Base-by-base conservation (phyloP, 1,140 invertebrate genomes). In the Drosophila kohkoa region DNA sequence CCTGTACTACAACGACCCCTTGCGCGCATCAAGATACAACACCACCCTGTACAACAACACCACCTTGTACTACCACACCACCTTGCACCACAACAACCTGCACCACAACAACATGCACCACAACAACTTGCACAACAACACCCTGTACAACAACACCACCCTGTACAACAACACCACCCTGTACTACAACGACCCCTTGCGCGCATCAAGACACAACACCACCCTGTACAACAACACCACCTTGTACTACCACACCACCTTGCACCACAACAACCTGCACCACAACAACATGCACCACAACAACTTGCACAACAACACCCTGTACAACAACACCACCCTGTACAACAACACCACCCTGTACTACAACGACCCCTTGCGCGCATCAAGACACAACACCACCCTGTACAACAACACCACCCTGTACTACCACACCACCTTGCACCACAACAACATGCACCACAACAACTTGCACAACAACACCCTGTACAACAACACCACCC, bases 131-230 rank as follows among this genome's bases (percentile, higher is more conserved):
- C 20, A 45, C 15, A 1, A 45, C 35, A 5, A 58, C 55, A 58
- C 1, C 55, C 6, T 3, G 32, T 3, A 54, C 51, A 1, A 54
- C 51, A 3, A 55, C 52, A 38, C n/a, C 51, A 35, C 32, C 32
- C 6, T 35, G 32, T 8, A 8, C 6, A 7, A 38, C 35, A 0
- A 38, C 8, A 38, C 35, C 35, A 38, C 25, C 67, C 13, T 54
- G 57, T 54, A 69, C 66, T 3, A 45, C 66, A 30, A 60, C 67
- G 15, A 41, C 68, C 20, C 4, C 46, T 0, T 49, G 46, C 25
- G 48, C 13, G 13, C 46, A 20, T 10, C 11, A n/a, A 5, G 6
- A 48, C 13, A 45, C 35, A 3, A 58, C 55, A 58, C 13, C 55
- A 28, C 8, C 55, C 10, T 41, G 35, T 25, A 45, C 38, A 0